Base-by-base conservation (phyloP, 2,113 vertebrate species). In the Quiscalus mexicanus region DNA sequence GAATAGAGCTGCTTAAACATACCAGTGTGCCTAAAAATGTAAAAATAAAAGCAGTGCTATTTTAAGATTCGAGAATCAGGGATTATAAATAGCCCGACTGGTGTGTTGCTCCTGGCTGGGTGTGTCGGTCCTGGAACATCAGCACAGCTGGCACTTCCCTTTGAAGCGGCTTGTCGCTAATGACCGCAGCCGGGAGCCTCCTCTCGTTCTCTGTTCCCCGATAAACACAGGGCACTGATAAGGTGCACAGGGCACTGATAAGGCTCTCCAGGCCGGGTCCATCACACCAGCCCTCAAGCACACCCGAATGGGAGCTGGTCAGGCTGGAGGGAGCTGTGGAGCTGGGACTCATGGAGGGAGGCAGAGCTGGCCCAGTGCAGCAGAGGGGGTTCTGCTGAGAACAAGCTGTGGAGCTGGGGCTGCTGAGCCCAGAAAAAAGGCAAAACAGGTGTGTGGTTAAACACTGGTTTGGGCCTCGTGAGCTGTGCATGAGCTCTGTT, bases 1-100 rank as follows among this genome's bases (percentile, higher is more conserved):
- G 0, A 78, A 55, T 6, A 18, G 64, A 92, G 77, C 41, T 68
- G 52, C 87, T 91, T 83, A 39, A 91, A 94, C 78, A 45, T 14
- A 60, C 58, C 70, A 85, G 74, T 0, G 5, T 62, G 59, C 63
- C 91, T 88, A 47, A 90, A 96, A 93, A 80, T 31, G 30, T 31
- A 76, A 83, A 93, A 96, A 93, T 82, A 88, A 93, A 83, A 83
- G 84, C 74, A 45, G 62, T 28, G 89, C 91, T 96, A 93, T 96
- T 96, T 96, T 88, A 91, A 95, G 91, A 23, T 63, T 62, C 10
- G 41, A 47, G 79, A 79, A 94, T 70, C 55, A 52, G 75, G 45
- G 82, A 47, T 80, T 97, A 95, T 94, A 97, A 96, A 95, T 96
- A 97, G 90, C 78, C 63, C 39, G 8, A 3, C 39, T 55, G 70